Evolutionary conservation across 2,113 vertebrate species (phyloP), one percentile per base, ranked within the genome.

Genomic region (Nesogale talazaci): DNA sequence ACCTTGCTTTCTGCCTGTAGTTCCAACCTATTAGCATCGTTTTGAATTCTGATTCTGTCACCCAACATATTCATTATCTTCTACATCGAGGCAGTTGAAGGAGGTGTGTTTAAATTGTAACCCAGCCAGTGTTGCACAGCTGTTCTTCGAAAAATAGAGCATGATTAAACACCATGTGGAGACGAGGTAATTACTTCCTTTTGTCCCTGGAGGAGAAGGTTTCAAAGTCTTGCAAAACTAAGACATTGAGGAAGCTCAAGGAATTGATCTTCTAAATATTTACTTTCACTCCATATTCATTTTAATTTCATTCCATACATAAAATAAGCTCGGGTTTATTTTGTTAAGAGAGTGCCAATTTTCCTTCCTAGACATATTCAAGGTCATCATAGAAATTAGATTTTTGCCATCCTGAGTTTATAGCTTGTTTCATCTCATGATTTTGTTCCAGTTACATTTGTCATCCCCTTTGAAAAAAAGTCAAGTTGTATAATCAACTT

Each of bases 141-240:
- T 98, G 97, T 91, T 94, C 93, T 94, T 69, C 0, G 80, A 91
- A 95, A 97, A 97, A 96, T 67, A 95, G 81, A 82, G 46, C 0
- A 38, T 90, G 95, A 97, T 97, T 97, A 95, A 97, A 94, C 0
- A 1, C 82, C 22, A 93, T 79, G 89, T 52, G 96, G 91, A 96
- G 96, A 97, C 97, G 97, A 97, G 92, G 91, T 81, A 96, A 97
- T 97, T 97, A 96, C 69, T 93, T 89, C 36, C 74, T 94, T 81
- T 94, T 97, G 96, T 97, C 97, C 92, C 95, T 74, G 46, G 96
- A 95, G 96, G 95, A 97, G 97, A 94, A 20, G 86, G 75, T 86
- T 95, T 96, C 83, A 72, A 75, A 94, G 34, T 74, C 93, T 96
- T 86, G 1, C 0, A 76, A 97, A 97, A 96, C 96, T 90, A 3